Evolutionary conservation across 2,113 vertebrate species (phyloP), one percentile per base, ranked within the genome.

Genomic region (Phalacrocorax pelagicus): DNA sequence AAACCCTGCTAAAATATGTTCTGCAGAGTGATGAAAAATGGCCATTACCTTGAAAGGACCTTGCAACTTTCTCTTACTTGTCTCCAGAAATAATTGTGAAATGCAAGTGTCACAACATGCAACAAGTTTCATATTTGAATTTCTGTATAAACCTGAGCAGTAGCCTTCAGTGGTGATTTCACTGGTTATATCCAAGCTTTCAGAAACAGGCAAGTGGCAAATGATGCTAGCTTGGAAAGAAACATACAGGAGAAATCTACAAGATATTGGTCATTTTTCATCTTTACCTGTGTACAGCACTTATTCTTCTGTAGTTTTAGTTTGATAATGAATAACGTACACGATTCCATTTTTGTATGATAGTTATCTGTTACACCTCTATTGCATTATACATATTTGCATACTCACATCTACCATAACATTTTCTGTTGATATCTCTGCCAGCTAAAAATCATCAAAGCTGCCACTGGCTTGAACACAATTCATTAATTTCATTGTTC

Each of bases 401-500:
- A 85, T 82, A 65, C 3, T 81, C 20, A 67, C 8, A 67, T 54
- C 59, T 63, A 82, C 61, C 19, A 38, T 77, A 90, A 83, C 42
- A 79, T 86, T 75, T 65, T 81, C 77, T 90, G 70, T 78, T 93
- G 57, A 34, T 93, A 66, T 23, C 36, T 92, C 52, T 94, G 55
- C 58, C 61, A 67, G n/a, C 34, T 85, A 49, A 80, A 75, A 77
- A 63, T 7, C 44, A 46, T 81, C 83, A 93, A 82, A 93, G 10
- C 62, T 90, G 81, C 55, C 61, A 82, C 58, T 66, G 32, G 17
- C 42, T 82, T 73, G 67, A 92, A 72, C 47, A 63, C 14, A 83
- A 88, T 86, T 86, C n/a, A 88, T 97, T 96, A 95, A 90, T 91
- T 96, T 88, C 32, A 65, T 57, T 94, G 67, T 96, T 96, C 65